These are phyloP conservation scores for Bubalus kerabau DNA, from an alignment of 2,113 vertebrate genomes.

Conservation along the genomic window DNA sequence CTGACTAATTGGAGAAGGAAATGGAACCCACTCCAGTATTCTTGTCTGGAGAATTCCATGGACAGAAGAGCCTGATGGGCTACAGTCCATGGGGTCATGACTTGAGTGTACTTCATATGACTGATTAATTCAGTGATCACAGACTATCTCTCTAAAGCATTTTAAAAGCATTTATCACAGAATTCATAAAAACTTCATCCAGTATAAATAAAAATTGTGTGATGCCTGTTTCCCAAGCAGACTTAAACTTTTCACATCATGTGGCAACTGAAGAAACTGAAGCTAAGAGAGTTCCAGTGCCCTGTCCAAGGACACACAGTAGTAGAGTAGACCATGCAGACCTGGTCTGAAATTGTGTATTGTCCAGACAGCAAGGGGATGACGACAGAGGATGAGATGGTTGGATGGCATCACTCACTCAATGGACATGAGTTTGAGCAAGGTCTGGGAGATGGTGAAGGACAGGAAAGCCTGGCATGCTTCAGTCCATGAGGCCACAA, in stretches of 20 bases:
- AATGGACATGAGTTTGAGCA: background rate
- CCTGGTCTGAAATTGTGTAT: background rate
- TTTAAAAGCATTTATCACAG: slow-evolving; percentile 5
- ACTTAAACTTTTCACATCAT: background rate
- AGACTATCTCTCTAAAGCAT: background rate
- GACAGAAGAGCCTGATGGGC: background rate
- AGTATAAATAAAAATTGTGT: background rate
- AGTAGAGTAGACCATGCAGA: background rate
- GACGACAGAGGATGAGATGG: background rate
- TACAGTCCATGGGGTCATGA: background rate
- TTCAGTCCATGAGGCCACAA: background rate
- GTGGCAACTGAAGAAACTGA: background rate
- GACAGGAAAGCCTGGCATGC: background rate
- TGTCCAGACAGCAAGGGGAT: background rate
- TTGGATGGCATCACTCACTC: background rate
- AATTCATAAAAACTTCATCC: background rate
- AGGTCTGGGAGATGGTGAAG: background rate
- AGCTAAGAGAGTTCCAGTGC: background rate
- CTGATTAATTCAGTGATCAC: background rate
- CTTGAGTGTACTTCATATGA: background rate
- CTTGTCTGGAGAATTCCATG: background rate
- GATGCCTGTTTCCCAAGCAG: background rate
- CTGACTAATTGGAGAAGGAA: background rate
- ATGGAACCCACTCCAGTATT: background rate
- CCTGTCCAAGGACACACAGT: background rate